Conservation (phyloP, 2,113 vertebrate species). For the Paralichthys olivaceus region DNA sequence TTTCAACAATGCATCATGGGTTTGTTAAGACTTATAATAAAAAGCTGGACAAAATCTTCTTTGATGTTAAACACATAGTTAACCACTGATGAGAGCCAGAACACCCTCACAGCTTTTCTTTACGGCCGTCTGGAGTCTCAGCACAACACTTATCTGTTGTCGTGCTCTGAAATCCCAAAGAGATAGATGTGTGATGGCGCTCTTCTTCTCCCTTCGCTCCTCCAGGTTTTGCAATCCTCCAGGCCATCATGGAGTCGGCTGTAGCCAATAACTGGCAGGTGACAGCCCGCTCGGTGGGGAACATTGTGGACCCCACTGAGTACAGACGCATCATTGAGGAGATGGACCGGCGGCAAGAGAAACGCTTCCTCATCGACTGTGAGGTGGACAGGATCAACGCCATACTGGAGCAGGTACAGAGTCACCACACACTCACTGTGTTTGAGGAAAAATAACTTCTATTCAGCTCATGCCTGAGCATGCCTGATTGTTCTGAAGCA, state of each 20-base stretch:
- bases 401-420: constrained; percentile 94
- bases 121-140: constrained; percentile 17
- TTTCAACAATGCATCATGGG: not conserved
- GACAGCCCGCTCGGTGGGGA: constrained; percentile 96
- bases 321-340: constrained; percentile 96
- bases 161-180: constrained; percentile 20
- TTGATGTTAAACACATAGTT: constrained; percentile 1
- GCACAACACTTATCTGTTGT: constrained; percentile 5
- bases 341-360: constrained; percentile 98
- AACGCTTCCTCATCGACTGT: constrained; percentile 96
- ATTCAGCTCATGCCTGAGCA: not conserved
- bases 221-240: constrained; percentile 95
- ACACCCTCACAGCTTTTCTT: not conserved
- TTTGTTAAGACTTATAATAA: constrained; percentile 14
- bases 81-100: not conserved
- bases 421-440: constrained; percentile 1
- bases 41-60: not conserved
- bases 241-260: constrained; percentile 98
- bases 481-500: constrained; percentile 7
- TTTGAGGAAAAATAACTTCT: not conserved
- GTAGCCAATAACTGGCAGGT: constrained; percentile 99
- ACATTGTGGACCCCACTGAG: constrained; percentile 91
- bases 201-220: constrained; percentile 58
- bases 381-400: constrained; percentile 95
- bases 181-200: constrained; percentile 38